Base-by-base conservation (phyloP, 2,797 vertebrate species). In the Phoebastria nigripes region DNA sequence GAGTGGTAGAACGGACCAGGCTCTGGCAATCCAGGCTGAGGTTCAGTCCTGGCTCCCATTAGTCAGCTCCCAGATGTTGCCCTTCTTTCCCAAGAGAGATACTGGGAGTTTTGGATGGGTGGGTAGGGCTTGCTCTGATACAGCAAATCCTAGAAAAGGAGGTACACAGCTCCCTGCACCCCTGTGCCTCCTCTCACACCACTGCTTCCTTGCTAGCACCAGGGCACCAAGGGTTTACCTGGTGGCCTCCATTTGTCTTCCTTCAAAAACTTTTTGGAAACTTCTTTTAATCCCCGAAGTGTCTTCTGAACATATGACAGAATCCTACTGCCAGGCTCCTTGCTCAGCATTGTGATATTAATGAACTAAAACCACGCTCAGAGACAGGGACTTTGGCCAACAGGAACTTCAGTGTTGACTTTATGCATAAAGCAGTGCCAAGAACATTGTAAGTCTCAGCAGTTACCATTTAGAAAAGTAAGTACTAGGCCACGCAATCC, bases 81-180 rank as follows among this genome's bases (percentile, higher is more conserved):
- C 10, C 2, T 65, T 79, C 61, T 74, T 88, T 81, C 31, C 51
- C 33, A 55, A 2, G 5, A 3, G 2, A 81, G 42, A 62, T 4
- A 12, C 2, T 2, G 3, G 41, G 12, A 33, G n/a, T 31, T 70
- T 65, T 37, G 26, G 8, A 15, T 70, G 28, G n/a, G 28, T 52
- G 7, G 13, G 8, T 51, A 39, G 28, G 33, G 13, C 20, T 82
- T 81, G 8, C 51, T 72, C 6, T 20, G 24, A 47, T 24, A 47
- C 49, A 65, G 41, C 8, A 55, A 42, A 39, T 31, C 49, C 55
- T 78, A 16, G 28, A 44, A 66, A 52, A 44, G 13, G 24, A 73
- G 12, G 5, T 33, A 12, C 6, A 44, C 11, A 0, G 1, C 19
- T 70, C 3, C 35, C 8, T 1, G 8, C 4, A 7, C 15, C 8